These are phyloP conservation scores for Potamilus streckersoni DNA, from an alignment of 1,140 invertebrate genomes.

Conservation along the genomic window DNA sequence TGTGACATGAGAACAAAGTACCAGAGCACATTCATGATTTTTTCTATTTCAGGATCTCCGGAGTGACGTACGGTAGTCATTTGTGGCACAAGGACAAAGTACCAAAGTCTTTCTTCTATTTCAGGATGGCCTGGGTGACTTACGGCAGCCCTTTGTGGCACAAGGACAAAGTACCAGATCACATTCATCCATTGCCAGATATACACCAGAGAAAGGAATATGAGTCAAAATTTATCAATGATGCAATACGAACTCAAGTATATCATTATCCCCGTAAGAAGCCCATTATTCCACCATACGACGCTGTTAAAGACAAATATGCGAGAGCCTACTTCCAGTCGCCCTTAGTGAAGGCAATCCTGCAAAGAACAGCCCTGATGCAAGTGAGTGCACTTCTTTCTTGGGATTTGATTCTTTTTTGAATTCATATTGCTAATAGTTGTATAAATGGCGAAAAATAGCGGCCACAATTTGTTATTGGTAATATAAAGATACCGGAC, in stretches of 20 bases:
- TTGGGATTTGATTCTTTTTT: neutral
- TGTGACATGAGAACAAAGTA: conserved; percentile 39
- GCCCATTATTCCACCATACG: conserved; percentile 54
- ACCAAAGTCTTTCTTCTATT: conserved; percentile 12
- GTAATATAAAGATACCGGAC: no score
- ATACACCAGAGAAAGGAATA: conserved; percentile 16
- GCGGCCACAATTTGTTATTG: no score
- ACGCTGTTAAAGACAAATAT: conserved; percentile 51
- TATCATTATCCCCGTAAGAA: conserved; percentile 29
- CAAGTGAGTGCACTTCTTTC: conserved; percentile 5
- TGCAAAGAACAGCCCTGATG: conserved; percentile 18
- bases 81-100: conserved; percentile 40
- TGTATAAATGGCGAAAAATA: no score
- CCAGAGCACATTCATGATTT: conserved; percentile 25
- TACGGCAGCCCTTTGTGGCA: conserved; percentile 43
- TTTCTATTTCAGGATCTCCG: conserved; percentile 26
- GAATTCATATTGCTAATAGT: no score
- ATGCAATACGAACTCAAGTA: conserved; percentile 39
- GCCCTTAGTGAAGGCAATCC: conserved; percentile 44
- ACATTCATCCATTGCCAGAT: conserved; percentile 32
- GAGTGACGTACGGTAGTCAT: conserved; percentile 42
- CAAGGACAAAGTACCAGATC: conserved; percentile 33
- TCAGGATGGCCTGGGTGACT: conserved; percentile 40
- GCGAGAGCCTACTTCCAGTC: conserved; percentile 57
- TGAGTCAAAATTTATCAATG: conserved; percentile 43